These are phyloP conservation scores for Emys orbicularis DNA, from an alignment of 2,797 vertebrate genomes.

Conservation along the genomic window DNA sequence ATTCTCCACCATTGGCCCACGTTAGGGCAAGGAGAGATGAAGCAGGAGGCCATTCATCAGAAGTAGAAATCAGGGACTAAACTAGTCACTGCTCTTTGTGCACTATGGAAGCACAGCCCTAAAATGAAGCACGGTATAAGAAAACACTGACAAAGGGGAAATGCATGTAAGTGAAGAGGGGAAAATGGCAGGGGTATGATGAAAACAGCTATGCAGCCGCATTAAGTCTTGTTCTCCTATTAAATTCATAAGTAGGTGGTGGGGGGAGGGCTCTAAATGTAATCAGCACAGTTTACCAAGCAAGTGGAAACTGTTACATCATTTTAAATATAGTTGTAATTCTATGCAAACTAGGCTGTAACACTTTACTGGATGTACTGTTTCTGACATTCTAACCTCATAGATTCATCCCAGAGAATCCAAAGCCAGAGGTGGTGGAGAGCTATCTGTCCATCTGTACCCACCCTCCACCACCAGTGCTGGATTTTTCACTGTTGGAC, in stretches of 20 bases:
- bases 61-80: conserved; percentile 1
- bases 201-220: conserved; percentile 65
- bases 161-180: conserved; percentile 62
- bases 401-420: conserved; percentile 44
- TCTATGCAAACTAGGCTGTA: background rate
- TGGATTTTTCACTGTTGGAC: background rate
- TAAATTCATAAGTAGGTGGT: conserved; percentile 73
- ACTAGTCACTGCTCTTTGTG: conserved; percentile 28
- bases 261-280: conserved; percentile 67
- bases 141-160: background rate
- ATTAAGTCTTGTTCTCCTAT: conserved; percentile 68
- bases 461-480: background rate
- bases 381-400: conserved; percentile 30
- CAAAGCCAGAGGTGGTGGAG: background rate
- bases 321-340: conserved; percentile 47
- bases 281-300: conserved; percentile 66
- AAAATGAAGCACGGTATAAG: conserved; percentile 51
- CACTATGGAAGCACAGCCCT: conserved; percentile 21
- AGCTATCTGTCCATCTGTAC: background rate
- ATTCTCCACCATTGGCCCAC: conserved; percentile 8
- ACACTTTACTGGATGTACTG: conserved; percentile 8
- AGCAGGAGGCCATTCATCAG: background rate
- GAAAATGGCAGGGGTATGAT: conserved; percentile 71
- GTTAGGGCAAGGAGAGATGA: background rate
- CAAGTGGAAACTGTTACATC: conserved; percentile 39